A percentile compares a stretch with the other conserved stretches of the same genome.
phyloP scores from a whole-genome alignment of 1,140 invertebrate genomes.

The Pentalonia nigronervosa region DNA sequence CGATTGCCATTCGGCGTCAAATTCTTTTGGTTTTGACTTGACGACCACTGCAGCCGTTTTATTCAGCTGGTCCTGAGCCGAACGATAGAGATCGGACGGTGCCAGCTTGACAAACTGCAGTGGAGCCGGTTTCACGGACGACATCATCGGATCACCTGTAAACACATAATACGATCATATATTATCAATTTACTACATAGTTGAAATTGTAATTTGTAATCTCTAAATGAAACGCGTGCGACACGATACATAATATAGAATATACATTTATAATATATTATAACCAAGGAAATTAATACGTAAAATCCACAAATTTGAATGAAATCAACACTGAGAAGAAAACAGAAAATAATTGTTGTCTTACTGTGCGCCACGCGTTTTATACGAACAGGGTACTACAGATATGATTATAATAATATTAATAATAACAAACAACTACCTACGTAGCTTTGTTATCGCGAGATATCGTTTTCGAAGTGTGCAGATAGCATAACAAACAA shows the following conservation, averaged over 20 bases:
- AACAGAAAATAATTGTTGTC: not conserved
- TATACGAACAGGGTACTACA: not conserved
- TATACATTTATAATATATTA: not conserved
- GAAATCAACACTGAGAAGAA: not conserved
- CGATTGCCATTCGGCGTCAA: conserved; percentile 91
- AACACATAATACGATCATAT: conserved; percentile 25
- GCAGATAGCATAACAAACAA: not conserved
- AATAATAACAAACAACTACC: not conserved
- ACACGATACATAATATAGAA: not conserved
- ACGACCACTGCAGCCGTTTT: conserved; percentile 85
- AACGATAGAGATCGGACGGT: conserved; percentile 81
- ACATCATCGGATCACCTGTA: conserved; percentile 55
- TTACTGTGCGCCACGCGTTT: not conserved
- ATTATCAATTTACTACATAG: not conserved
- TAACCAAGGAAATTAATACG: not conserved
- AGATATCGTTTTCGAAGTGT: not conserved
- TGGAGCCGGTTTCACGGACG: conserved; percentile 78
- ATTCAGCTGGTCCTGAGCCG: conserved; percentile 84
- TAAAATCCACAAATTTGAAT: not conserved
- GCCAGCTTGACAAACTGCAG: conserved; percentile 89
- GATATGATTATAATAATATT: not conserved
- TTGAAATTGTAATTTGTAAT: not conserved
- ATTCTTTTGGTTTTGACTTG: conserved; percentile 77
- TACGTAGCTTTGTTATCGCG: not conserved
- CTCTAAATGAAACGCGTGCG: not conserved